phyloP scores from a whole-genome alignment of 2,113 vertebrate genomes.

The Microcebus griseorufus region DNA sequence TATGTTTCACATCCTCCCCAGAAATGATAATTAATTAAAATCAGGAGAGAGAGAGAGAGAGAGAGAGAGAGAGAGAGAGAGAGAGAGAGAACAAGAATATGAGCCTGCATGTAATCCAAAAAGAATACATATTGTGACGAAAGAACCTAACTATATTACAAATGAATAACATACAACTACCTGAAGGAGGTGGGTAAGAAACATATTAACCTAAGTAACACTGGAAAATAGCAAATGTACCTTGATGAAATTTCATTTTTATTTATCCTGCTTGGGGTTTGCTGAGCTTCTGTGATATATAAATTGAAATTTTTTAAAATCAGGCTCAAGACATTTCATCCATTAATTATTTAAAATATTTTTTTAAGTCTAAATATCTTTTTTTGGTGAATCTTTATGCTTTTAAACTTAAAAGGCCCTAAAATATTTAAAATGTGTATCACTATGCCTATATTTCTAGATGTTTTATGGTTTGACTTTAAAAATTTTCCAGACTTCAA shows the following conservation, averaged over 20 bases:
- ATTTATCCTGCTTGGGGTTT: conserved; percentile 21
- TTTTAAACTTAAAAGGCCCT: conserved; percentile 23
- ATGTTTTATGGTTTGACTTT: background rate
- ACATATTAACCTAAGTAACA: background rate
- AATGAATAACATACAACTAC: background rate
- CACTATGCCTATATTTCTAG: background rate
- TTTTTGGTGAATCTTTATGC: background rate
- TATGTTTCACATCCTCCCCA: background rate
- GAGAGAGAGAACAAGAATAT: no score
- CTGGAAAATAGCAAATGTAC: background rate
- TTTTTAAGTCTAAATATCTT: conserved; percentile 40
- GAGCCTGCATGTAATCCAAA: background rate
- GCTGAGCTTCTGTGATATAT: background rate
- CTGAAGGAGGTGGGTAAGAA: background rate
- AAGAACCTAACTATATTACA: background rate
- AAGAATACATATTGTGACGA: conserved; percentile 1
- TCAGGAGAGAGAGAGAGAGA: no score
- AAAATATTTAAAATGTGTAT: conserved; percentile 35
- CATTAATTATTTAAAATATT: conserved; percentile 37
- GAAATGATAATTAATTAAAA: background rate
- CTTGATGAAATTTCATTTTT: background rate
- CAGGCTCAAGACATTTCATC: background rate
- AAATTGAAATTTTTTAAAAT: conserved; percentile 36
- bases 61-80: no score
- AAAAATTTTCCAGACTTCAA: background rate